These are phyloP conservation scores for Oreochromis aureus DNA, from an alignment of 2,113 vertebrate genomes.

Conservation along the genomic window DNA sequence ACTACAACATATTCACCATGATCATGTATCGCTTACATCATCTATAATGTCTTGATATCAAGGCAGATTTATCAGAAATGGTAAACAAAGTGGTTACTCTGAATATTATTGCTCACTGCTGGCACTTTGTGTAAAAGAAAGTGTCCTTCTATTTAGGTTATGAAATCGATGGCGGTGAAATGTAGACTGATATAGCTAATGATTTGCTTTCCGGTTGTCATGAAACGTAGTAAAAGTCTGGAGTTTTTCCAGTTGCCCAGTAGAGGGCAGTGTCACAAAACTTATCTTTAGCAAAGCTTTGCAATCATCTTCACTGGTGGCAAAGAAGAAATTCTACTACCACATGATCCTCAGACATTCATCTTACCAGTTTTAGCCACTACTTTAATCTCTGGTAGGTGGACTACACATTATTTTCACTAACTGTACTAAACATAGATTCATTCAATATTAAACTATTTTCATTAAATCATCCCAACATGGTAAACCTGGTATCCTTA, in stretches of 20 bases:
- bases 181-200: background rate
- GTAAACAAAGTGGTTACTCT: background rate
- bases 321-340: background rate
- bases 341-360: background rate
- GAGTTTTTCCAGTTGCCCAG: background rate
- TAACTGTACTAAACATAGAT: background rate
- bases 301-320: background rate
- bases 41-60: background rate
- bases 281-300: background rate
- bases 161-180: background rate
- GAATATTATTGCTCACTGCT: constrained; percentile 9
- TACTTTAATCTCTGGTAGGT: background rate
- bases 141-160: background rate
- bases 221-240: background rate
- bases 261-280: constrained; percentile 3
- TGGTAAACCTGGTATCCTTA: background rate
- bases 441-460: background rate
- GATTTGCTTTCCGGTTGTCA: background rate
- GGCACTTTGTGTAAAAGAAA: constrained; percentile 24
- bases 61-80: background rate
- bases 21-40: background rate
- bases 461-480: background rate
- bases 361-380: background rate
- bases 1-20: constrained; percentile 70
- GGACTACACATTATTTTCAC: background rate